These are phyloP conservation scores for Ictalurus punctatus DNA, from an alignment of 2,113 vertebrate genomes.

Conservation along the genomic window DNA sequence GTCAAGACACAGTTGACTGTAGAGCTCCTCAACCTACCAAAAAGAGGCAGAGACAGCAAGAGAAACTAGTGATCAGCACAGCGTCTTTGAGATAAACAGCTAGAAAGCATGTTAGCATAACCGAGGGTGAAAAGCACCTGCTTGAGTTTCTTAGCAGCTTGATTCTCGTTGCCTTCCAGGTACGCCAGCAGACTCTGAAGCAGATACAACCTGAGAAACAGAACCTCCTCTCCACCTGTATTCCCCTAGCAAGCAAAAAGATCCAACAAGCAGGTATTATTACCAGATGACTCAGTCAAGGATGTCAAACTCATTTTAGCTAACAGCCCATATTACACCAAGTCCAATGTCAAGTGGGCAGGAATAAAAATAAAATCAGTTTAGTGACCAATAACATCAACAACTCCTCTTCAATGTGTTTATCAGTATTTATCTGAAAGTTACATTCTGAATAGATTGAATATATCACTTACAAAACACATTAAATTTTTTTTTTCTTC, in stretches of 20 bases:
- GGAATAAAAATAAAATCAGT: background rate
- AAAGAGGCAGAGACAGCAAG: background rate
- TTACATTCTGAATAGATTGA: background rate
- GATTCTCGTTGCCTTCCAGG: conserved; percentile 81
- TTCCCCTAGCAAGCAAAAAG: conserved; percentile 76
- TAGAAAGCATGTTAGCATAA: background rate
- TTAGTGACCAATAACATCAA: background rate
- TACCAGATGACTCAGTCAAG: background rate
- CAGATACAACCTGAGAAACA: conserved; percentile 91
- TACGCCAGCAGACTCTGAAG: conserved; percentile 89
- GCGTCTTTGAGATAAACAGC: background rate
- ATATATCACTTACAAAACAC: background rate
- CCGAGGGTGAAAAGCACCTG: conserved; percentile 67
- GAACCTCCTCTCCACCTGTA: conserved; percentile 88
- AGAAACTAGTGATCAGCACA: background rate
- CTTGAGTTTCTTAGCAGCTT: conserved; percentile 76
- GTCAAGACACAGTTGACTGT: conserved; percentile 78
- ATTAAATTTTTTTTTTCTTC: too few species aligned
- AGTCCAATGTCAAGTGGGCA: background rate
- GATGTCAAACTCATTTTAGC: background rate
- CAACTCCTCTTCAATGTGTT: background rate
- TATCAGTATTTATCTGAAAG: background rate
- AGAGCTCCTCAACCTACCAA: conserved; percentile 80
- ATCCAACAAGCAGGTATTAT: conserved; percentile 36
- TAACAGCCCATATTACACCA: background rate